Percentiles rank a stretch among this genome's conserved stretches.
These are phyloP conservation scores for Scaptodrosophila lebanonensis DNA, from an alignment of 1,140 invertebrate genomes.

Conservation along the genomic window DNA sequence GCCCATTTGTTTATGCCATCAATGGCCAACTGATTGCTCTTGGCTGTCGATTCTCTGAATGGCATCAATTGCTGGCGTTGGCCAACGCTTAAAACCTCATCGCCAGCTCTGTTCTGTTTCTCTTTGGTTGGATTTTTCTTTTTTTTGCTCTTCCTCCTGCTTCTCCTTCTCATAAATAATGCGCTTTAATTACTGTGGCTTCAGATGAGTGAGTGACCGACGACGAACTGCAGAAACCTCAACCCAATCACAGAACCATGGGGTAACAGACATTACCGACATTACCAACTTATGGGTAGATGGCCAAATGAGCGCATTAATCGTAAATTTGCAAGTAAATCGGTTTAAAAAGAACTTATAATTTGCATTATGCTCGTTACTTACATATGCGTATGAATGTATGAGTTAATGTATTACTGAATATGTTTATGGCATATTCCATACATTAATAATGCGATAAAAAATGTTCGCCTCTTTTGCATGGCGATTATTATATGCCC, in stretches of 20 bases:
- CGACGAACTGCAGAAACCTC: not conserved
- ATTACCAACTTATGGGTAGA: not conserved
- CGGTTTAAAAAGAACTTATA: conserved; percentile 69
- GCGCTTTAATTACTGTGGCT: conserved; percentile 64
- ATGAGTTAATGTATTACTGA: too few species aligned
- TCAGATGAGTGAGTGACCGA: conserved; percentile 15
- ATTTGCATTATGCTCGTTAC: conserved; percentile 67
- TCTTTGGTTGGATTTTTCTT: not conserved
- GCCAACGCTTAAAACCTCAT: too few species aligned
- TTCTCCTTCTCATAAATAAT: conserved; percentile 44
- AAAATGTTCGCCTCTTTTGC: too few species aligned
- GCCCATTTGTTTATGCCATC: not conserved
- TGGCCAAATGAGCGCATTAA: conserved; percentile 35
- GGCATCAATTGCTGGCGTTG: not conserved
- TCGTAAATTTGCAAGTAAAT: conserved; percentile 56
- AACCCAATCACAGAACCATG: too few species aligned
- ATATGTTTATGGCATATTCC: too few species aligned
- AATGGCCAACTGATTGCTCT: conserved; percentile 3
- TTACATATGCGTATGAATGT: too few species aligned
- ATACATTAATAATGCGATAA: too few species aligned
- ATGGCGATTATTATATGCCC: too few species aligned
- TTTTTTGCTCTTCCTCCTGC: conserved; percentile 32
- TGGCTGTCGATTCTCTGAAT: not conserved
- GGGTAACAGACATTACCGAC: too few species aligned
- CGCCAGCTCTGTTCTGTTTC: too few species aligned